Evolutionary conservation across 2,888 invertebrate genomes (phyloP).

Genomic region (Epinotia brunnichana): DNA sequence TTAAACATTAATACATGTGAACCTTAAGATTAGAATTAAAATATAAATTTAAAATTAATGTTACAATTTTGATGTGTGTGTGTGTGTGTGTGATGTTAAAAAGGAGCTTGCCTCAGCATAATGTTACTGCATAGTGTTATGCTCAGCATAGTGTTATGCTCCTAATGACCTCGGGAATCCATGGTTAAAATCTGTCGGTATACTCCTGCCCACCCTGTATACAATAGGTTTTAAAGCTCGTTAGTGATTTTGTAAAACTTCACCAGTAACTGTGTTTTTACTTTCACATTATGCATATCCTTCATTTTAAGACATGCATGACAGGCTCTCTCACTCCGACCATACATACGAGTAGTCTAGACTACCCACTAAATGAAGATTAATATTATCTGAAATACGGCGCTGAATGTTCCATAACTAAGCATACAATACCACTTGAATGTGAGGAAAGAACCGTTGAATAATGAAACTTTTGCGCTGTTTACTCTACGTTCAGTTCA

Average conservation of each 20-base stretch:
- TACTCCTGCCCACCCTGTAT: too few species aligned
- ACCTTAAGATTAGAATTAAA: too few species aligned
- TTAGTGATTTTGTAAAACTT: neutral
- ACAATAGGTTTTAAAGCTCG: too few species aligned
- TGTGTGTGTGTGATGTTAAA: too few species aligned
- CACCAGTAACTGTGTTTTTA: neutral
- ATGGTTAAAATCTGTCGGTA: too few species aligned
- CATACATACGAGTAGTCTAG: neutral
- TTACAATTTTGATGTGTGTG: too few species aligned
- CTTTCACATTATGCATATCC: neutral
- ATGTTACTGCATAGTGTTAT: too few species aligned
- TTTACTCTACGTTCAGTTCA: slow-evolving; percentile 14
- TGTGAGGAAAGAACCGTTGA: neutral
- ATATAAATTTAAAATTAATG: too few species aligned
- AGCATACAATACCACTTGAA: neutral
- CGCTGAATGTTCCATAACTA: neutral
- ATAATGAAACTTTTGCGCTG: neutral
- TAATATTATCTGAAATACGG: neutral
- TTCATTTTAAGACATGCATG: neutral
- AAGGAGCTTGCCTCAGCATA: too few species aligned
- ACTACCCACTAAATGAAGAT: neutral
- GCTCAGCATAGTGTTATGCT: too few species aligned
- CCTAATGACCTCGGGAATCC: too few species aligned
- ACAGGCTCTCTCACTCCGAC: neutral
- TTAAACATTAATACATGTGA: too few species aligned